Conservation (phyloP, 2,888 invertebrate species). For the Tipula unca region DNA sequence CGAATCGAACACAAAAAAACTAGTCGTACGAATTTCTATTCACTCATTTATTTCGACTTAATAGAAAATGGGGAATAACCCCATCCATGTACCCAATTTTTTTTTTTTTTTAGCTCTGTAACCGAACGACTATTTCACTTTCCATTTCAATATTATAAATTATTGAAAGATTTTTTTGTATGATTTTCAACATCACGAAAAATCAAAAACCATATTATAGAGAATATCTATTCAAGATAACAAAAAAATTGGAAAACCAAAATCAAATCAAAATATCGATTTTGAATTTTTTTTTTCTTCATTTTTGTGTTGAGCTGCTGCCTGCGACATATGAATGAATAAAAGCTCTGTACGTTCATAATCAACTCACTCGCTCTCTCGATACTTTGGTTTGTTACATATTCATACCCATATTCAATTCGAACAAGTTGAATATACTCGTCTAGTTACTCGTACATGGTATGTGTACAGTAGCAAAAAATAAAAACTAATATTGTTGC, state of each 20-base stretch:
- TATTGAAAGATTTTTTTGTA: not conserved
- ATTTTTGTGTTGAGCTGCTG: not conserved
- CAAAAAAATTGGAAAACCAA: not conserved
- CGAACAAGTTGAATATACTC: not conserved
- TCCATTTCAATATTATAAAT: not conserved
- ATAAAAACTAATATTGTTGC: not conserved
- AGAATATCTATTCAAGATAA: too few relatives aligned
- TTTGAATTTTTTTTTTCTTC: too few relatives aligned
- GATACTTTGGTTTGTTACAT: not conserved
- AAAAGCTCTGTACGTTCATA: not conserved
- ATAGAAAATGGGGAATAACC: not conserved
- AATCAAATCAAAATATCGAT: conserved; percentile 14
- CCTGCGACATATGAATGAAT: not conserved
- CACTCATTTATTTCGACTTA: not conserved
- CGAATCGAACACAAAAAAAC: not conserved
- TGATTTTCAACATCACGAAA: not conserved
- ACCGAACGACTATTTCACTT: not conserved
- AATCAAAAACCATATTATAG: too few relatives aligned
- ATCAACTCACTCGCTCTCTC: not conserved
- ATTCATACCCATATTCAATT: not conserved
- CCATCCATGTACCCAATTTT: not conserved
- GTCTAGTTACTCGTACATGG: not conserved
- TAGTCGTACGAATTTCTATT: not conserved
- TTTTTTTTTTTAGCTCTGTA: not conserved
- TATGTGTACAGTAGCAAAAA: too few relatives aligned